Evolutionary conservation across 2,888 invertebrate species (phyloP), one percentile per base, ranked within the genome.

Genomic region (Caenorhabditis auriculariae): DNA sequence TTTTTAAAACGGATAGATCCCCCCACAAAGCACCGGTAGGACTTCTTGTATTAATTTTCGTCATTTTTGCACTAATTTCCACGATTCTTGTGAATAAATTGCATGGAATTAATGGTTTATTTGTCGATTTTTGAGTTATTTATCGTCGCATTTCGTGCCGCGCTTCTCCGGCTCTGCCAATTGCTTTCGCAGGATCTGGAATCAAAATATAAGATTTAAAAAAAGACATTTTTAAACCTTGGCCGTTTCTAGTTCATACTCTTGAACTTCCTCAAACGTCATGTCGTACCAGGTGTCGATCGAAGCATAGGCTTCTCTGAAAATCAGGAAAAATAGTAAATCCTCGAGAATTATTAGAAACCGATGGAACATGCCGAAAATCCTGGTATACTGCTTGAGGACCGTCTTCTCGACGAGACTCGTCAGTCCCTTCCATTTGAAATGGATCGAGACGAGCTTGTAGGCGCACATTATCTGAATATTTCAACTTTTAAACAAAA

Each of bases 351-450:
- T n/a, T n/a, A n/a, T n/a, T n/a, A n/a, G n/a, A n/a, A n/a, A n/a
- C 72, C 93, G 90, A 87, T 98, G 95, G 86, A 98, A 96, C 84
- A 91, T 93, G 76, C 91, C 91, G 84, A 96, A 95, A 72, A 96
- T 87, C 82, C 94, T 88, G 17, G 77, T 75, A 54, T 79, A 78
- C 37, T 66, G 66, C 29, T 69, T 71, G 43, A 70, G 74, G 38
- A 74, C 60, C 17, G 60, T 49, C 29, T 62, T 90, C 86, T 96
- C 96, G 83, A 95, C 89, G 84, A 90, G 87, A 72, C 86, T 88
- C 86, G 90, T 88, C 57, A 96, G 86, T 51, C 95, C 95, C 81
- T 92, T 94, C 95, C 95, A 95, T 86, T 93, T 95, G 86, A 96
- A 96, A 86, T 94, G 91, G 65, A 90, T 89, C 28, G 91, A 91